Base-by-base conservation (phyloP, 2,113 vertebrate genomes). In the Hypomesus transpacificus region DNA sequence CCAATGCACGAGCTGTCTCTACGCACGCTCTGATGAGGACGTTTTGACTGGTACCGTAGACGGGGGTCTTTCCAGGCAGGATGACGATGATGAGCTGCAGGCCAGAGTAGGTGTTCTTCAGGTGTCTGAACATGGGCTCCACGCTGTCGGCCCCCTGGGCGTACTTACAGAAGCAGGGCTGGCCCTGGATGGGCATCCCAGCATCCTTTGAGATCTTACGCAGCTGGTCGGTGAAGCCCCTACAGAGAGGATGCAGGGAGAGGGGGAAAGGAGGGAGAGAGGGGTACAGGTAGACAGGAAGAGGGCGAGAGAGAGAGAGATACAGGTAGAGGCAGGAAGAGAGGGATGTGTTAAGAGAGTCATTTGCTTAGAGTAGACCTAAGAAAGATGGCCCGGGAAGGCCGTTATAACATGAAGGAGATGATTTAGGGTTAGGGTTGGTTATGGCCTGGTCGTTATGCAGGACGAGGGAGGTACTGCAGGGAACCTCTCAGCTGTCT, bases 111-210 rank as follows among this genome's bases (percentile, higher is more conserved):
- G 94, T 95, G 86, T 96, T 96, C 89, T 96, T 96, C 78, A 96
- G 92, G 87, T 96, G 94, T 46, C 94, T 85, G 81, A 96, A 96
- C 94, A 96, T 96, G 85, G 94, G 94, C 87, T 95, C 94, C 85
- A 95, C 94, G 0, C 94, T 94, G 89, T 95, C 94, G 2, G 94
- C 93, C 1, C 94, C 94, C 76, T 96, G 94, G 0, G 97, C 96
- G 0, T 98, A 99, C 82, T 99, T 99, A 84, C 97, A 99, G 92
- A 99, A 99, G 65, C 97, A 99, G 22, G 97, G 97, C 89, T 99
- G 97, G 59, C 97, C 97, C 70, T 98, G 96, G 96, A 98, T 98
- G 0, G 96, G 96, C 96, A 98, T 98, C 24, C 24, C 96, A 0
- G 96, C 96, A 0, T 98, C 96, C 72, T 98, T 98, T 0, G 96